phyloP scores from a whole-genome alignment of 53 echinoderm and acorn worm genomes.

The Apostichopus leukothele region DNA sequence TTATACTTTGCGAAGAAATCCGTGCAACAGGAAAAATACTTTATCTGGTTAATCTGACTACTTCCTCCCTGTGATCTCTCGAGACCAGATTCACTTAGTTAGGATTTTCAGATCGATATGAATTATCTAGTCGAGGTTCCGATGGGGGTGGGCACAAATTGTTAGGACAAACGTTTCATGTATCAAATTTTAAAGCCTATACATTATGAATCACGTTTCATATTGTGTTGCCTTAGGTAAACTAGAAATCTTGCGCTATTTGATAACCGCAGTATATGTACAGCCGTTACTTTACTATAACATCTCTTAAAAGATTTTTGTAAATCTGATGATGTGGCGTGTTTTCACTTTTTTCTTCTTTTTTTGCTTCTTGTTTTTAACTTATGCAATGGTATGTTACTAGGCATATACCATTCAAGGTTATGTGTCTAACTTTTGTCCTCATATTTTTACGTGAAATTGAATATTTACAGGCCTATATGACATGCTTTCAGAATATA shows the following conservation, averaged over 20 bases:
- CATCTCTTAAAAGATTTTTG: background rate
- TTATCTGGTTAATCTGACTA: background rate
- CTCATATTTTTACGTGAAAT: too few species aligned
- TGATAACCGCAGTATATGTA: background rate
- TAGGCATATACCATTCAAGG: too few species aligned
- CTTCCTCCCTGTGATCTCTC: background rate
- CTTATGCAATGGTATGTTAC: too few species aligned
- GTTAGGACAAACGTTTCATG: too few species aligned
- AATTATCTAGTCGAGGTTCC: background rate
- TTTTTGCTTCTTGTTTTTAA: too few species aligned
- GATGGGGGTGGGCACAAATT: background rate
- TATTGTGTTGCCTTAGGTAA: background rate
- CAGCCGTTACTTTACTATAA: background rate
- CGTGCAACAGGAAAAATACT: background rate
- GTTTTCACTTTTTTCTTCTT: too few species aligned
- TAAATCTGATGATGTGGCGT: too few species aligned
- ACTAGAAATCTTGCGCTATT: background rate
- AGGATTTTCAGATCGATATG: background rate
- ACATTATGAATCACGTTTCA: too few species aligned
- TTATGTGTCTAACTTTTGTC: too few species aligned
- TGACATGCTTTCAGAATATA: too few species aligned
- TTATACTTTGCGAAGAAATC: background rate
- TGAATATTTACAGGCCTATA: too few species aligned
- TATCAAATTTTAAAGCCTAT: too few species aligned
- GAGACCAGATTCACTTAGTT: conserved; percentile 14